A percentile compares a stretch with the other conserved stretches of the same genome.
phyloP scores from a whole-genome alignment of 2,113 vertebrate genomes.

The Tor tambroides region DNA sequence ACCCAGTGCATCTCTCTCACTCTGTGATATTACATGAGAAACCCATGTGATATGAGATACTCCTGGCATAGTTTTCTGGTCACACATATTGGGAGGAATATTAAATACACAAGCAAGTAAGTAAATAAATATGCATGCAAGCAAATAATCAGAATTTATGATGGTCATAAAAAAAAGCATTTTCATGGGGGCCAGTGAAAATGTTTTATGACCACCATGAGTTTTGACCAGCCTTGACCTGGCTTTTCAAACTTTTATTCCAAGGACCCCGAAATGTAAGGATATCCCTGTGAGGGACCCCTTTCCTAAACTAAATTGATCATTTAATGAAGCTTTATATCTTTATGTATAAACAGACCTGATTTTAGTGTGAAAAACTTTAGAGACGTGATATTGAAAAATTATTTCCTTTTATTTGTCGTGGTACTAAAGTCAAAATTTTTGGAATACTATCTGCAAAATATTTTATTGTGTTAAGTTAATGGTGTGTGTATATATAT shows the following conservation, averaged over 20 bases:
- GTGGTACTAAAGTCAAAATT: background rate
- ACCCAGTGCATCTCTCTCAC: background rate
- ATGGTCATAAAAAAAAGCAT: background rate
- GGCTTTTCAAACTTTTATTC: background rate
- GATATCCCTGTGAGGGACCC: background rate
- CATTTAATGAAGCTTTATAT: too few relatives aligned
- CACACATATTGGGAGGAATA: background rate
- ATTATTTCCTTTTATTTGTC: background rate
- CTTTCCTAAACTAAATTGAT: too few relatives aligned
- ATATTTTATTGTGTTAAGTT: background rate
- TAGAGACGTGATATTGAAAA: too few relatives aligned
- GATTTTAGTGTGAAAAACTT: too few relatives aligned
- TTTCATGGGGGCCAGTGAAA: background rate
- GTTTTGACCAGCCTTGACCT: background rate
- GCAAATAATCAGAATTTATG: background rate
- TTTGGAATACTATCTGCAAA: background rate
- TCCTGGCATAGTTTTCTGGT: background rate
- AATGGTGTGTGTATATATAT: background rate
- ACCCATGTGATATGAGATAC: background rate
- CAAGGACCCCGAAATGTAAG: background rate
- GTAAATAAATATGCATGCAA: background rate
- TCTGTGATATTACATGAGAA: background rate
- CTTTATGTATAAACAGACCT: too few relatives aligned
- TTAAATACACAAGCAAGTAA: background rate
- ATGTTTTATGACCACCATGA: background rate